phyloP scores from a whole-genome alignment of 1,140 invertebrate species.

The Conopomorpha cramerella region DNA sequence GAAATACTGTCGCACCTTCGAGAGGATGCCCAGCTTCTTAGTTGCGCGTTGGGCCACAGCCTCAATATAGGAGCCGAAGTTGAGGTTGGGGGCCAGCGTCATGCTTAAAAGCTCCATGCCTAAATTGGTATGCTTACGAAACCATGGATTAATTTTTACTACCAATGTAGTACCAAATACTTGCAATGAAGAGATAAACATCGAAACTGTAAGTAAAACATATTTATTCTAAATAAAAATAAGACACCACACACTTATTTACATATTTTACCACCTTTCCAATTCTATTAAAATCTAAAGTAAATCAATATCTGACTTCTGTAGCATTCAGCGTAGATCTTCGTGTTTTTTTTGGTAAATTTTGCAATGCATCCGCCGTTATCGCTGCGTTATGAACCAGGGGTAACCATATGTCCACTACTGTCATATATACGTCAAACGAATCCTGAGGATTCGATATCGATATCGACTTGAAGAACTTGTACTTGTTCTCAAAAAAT shows the following conservation, averaged over 20 bases:
- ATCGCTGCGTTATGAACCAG: constrained; percentile 12
- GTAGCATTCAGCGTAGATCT: constrained; percentile 8
- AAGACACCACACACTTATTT: constrained; percentile 1
- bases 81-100: too few species aligned
- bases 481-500: constrained; percentile 22
- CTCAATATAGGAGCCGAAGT: too few species aligned
- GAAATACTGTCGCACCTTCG: too few species aligned
- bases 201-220: constrained; percentile 9
- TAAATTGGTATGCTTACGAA: constrained; percentile 11
- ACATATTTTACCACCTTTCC: constrained; percentile 5
- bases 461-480: constrained; percentile 11
- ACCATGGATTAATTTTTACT: constrained; percentile 11
- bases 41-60: too few species aligned
- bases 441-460: constrained; percentile 12
- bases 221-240: constrained; percentile 3
- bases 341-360: constrained; percentile 9
- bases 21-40: too few species aligned
- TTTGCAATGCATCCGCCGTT: constrained; percentile 6
- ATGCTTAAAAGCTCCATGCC: too few species aligned
- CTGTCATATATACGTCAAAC: constrained; percentile 11
- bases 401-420: constrained; percentile 5
- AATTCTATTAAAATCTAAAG: constrained; percentile 11
- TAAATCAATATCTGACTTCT: constrained; percentile 10
- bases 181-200: constrained; percentile 8
- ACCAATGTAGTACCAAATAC: constrained; percentile 10